Conservation (phyloP, 1,140 invertebrate genomes). For the Euura saliciscinereae region DNA sequence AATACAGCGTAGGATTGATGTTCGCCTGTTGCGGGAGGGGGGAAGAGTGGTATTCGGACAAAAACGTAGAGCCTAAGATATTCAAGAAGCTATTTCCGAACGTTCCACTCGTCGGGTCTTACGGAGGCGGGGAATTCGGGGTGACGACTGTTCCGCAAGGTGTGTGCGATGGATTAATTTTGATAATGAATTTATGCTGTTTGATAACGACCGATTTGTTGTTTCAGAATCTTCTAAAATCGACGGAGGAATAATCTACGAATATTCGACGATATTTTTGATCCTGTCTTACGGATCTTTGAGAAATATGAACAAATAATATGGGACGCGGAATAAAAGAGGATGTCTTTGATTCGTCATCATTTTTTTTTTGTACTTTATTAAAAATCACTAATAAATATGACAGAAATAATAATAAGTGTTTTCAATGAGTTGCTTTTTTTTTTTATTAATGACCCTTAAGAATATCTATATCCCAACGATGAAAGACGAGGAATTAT, state of each 20-base stretch:
- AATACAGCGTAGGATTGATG: slow-evolving; percentile 62
- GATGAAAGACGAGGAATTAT: no score
- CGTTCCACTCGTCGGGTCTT: slow-evolving; percentile 64
- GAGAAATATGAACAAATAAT: background rate
- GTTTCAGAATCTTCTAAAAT: slow-evolving; percentile 30
- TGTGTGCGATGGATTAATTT: slow-evolving; percentile 11
- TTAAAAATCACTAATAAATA: background rate
- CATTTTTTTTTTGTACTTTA: background rate
- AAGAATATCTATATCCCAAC: background rate
- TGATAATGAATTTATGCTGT: no score
- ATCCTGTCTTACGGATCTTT: slow-evolving; percentile 49
- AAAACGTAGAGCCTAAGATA: slow-evolving; percentile 62
- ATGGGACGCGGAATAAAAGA: no score
- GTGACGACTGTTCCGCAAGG: slow-evolving; percentile 40
- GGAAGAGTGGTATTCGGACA: slow-evolving; percentile 40
- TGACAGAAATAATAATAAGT: background rate
- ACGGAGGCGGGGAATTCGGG: slow-evolving; percentile 68
- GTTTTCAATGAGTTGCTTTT: background rate
- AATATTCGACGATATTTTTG: slow-evolving; percentile 47
- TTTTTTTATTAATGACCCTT: background rate
- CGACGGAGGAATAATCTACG: slow-evolving; percentile 17
- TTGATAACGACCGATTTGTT: background rate
- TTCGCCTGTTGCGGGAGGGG: slow-evolving; percentile 66
- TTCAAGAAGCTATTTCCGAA: slow-evolving; percentile 66
- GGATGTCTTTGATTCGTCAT: background rate